These are phyloP conservation scores for Lonchura striata DNA, from an alignment of 2,113 vertebrate species.

Conservation along the genomic window DNA sequence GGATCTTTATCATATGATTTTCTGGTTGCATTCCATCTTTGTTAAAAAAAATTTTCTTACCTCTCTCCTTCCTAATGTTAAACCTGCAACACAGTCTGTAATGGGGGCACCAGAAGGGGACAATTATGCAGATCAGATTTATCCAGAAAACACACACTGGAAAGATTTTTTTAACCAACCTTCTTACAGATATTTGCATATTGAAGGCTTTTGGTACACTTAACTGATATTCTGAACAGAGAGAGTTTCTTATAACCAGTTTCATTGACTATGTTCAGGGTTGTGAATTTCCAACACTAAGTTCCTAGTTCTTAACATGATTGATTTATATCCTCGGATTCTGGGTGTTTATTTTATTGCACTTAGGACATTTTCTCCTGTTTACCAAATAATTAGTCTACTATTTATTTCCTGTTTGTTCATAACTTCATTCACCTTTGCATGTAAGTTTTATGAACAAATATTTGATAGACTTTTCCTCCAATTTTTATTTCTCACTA, in stretches of 20 bases:
- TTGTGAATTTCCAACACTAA: not conserved
- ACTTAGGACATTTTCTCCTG: not conserved
- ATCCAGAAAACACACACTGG: not conserved
- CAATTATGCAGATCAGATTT: not conserved
- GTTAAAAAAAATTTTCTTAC: not conserved
- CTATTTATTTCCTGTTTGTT: not conserved
- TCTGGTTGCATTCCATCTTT: not conserved
- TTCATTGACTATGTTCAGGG: not conserved
- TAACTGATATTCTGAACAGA: not conserved
- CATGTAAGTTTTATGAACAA: not conserved
- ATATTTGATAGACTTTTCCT: not conserved
- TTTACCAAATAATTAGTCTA: not conserved
- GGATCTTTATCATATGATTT: not conserved
- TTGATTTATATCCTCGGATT: not conserved
- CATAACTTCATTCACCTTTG: not conserved
- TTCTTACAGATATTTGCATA: not conserved
- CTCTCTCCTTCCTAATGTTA: not conserved
- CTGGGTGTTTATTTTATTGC: not conserved
- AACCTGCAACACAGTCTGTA: not conserved
- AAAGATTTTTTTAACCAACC: not conserved
- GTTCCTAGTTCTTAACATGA: rapidly evolving
- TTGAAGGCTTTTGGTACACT: not conserved
- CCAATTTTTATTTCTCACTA: not conserved
- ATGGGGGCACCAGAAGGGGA: not conserved
- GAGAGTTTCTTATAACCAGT: not conserved